phyloP scores from a whole-genome alignment of 2,888 invertebrate genomes.

The Muscina levida region DNA sequence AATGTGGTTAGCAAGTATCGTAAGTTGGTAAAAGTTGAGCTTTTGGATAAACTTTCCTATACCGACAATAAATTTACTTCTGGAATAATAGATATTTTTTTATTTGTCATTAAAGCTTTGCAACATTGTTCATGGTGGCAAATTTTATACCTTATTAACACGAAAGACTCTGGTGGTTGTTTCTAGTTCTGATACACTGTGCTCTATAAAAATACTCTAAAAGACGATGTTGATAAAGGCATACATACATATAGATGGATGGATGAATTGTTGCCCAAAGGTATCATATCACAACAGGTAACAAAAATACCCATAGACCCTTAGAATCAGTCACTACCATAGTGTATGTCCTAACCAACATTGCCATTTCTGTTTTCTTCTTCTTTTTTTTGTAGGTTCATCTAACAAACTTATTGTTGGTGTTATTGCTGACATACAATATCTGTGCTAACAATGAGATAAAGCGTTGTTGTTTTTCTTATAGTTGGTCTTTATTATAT shows the following conservation, averaged over 20 bases:
- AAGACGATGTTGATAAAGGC: neutral
- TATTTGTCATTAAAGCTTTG: no score
- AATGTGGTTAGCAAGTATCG: no score
- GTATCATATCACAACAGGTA: slow-evolving; percentile 24
- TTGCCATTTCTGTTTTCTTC: no score
- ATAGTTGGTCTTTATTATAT: slow-evolving; percentile 14
- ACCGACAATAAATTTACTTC: no score
- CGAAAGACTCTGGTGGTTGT: no score
- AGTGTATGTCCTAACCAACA: neutral
- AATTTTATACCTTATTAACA: no score
- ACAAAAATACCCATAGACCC: neutral
- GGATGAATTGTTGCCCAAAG: neutral
- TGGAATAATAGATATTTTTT: no score
- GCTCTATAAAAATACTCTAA: neutral
- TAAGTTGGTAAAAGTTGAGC: no score
- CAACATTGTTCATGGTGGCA: no score
- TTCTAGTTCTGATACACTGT: neutral
- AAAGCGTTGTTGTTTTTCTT: slow-evolving; percentile 1
- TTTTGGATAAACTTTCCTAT: no score
- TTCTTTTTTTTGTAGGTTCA: neutral
- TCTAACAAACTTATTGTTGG: slow-evolving; percentile 28
- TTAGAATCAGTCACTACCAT: neutral
- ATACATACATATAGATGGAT: neutral
- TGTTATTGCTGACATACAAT: slow-evolving; percentile 28
- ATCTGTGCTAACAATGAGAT: slow-evolving; percentile 23